Base-by-base conservation (phyloP, 2,797 vertebrate genomes). In the Atherinosoma microstoma region DNA sequence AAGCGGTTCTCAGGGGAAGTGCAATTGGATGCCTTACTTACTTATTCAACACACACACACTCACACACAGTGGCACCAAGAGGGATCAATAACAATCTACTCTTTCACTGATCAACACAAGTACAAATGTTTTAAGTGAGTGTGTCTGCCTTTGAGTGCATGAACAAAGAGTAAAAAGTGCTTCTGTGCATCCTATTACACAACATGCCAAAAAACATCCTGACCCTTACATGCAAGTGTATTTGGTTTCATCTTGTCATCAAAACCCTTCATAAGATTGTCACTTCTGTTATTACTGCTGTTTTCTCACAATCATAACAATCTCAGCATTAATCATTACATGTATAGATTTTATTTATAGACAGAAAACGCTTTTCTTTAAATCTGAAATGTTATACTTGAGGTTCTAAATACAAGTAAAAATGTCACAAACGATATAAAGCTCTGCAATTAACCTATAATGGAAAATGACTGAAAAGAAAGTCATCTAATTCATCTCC, bases 31-130 rank as follows among this genome's bases (percentile, higher is more conserved):
- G 58, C 54, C n/a, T n/a, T n/a, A n/a, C 53, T 67, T 60, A 75
- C n/a, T 82, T 64, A 57, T 29, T 38, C 56, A 61, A 40, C 58
- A 59, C 27, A 53, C 7, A 51, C 53, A 27, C 30, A 54, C 53
- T 63, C 29, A 67, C 65, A 72, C 10, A 62, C 34, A 57, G 13
- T 69, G 36, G 34, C 54, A 64, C 36, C 45, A 38, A 56, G 40
- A 61, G 2, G 32, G 59, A 89, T 86, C 78, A 32, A 84, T 85
- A 83, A 63, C 58, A 63, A 61, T 75, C 63, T 83, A 60, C 42
- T 59, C 12, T 42, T 81, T 78, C 65, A 60, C 51, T 68, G 42
- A 70, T 75, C 61, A 70, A 64, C 73, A 64, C 61, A 73, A 65
- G 69, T 13, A 62, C 34, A 70, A 65, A 75, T 42, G 47, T 58